Base-by-base conservation (phyloP, 2,888 invertebrate species). In the Temnothorax rugatulus region DNA sequence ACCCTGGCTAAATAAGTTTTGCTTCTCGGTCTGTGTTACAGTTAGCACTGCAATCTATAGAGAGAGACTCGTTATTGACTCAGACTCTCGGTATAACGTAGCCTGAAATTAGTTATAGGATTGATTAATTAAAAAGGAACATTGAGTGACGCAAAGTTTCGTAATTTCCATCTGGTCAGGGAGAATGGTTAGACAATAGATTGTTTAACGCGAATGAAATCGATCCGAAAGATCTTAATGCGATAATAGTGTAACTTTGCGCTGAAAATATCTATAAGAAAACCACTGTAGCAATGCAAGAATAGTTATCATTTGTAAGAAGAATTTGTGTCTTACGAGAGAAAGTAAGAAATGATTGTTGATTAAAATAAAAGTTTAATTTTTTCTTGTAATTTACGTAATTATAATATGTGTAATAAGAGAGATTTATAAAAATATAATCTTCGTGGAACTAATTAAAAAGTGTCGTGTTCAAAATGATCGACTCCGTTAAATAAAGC, bases 1-100 rank as follows among this genome's bases (percentile, higher is more conserved):
- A 79, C 44, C 59, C 44, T 59, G 15, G 57, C 57, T 79, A 79
- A 79, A 79, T 79, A 79, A 79, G 69, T 69, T 79, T 54, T 15
- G n/a, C 15, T 66, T 66, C 25, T 68, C 41, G 25, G 44, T 68
- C 44, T n/a, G 25, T 34, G 69, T 47, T 68, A 68, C 54, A 68
- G 69, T 59, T 79, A 68, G 34, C 44, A 34, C 34, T 41, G 21
- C n/a, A n/a, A 57, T 77, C 44, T 15, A 57, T 25, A 64, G 41
- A 76, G 38, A 52, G 38, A 52, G 25, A 63, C 52, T 41, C 69
- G 11, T 69, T 57, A 69, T 66, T 54, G 21, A 57, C 44, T 44
- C 54, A 34, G 13, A 44, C 18, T 38, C 25, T n/a, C 11, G 13
- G 2, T 68, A 21, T 29, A 59, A 69, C 44, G 21, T 21, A 44